Base-by-base conservation (phyloP, 2,113 vertebrate species). In the Epinephelus moara region DNA sequence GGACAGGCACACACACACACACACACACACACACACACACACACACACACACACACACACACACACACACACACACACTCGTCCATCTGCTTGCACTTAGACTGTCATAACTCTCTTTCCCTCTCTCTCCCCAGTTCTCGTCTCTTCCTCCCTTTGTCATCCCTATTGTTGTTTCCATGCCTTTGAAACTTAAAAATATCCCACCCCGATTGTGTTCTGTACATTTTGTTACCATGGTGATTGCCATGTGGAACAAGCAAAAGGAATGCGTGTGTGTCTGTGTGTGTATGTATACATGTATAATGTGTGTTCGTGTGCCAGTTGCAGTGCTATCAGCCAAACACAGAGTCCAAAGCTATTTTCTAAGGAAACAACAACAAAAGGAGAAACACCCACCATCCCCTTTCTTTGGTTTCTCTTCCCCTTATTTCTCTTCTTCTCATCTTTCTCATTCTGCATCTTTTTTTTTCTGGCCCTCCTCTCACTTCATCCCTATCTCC, bases 171-270 rank as follows among this genome's bases (percentile, higher is more conserved):
- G 69, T 90, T 92, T 91, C 87, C 87, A 80, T 78, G 75, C 77
- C 84, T 95, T 95, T 94, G 91, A 94, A 95, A 93, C 91, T 80
- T 90, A 93, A 93, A 94, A 93, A 93, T 92, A 94, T 89, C 90
- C 92, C 77, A 77, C 82, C 80, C 64, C 13, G 68, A 84, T 82
- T 92, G 90, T 88, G 82, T 89, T 91, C 92, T 86, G 90, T 92
- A 91, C 91, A 92, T 94, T 93, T 84, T 76, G 93, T 94, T 92
- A 70, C 92, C 92, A 94, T 93, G 93, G 93, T 60, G 91, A 94
- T 90, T 89, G 75, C 91, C 88, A 89, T 88, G 85, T 88, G 66
- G 88, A 87, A 80, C 82, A 86, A 85, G 84, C 78, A 80, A 87
- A 85, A 75, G 50, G 15, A 63, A 50, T 45, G 75, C 19, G 23